Conservation (phyloP, 1,140 invertebrate genomes). For the Megalonaias nervosa region DNA sequence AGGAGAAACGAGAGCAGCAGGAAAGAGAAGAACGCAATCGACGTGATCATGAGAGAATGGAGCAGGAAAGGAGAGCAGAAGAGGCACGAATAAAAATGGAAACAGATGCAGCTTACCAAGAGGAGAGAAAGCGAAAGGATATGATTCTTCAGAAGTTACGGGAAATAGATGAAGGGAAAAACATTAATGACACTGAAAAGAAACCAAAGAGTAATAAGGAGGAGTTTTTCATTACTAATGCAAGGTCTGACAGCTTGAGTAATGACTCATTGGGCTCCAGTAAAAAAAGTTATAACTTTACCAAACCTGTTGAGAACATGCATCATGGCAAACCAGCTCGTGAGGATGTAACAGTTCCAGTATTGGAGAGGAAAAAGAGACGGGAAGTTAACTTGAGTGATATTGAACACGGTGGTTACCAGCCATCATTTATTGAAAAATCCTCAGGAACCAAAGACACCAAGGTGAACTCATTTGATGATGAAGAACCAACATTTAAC, state of each 20-base stretch:
- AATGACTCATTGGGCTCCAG: constrained; percentile 26
- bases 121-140: constrained; percentile 60
- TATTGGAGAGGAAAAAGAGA: constrained; percentile 16
- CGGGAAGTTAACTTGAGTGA: constrained; percentile 30
- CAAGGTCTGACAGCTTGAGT: constrained; percentile 16
- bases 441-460: constrained; percentile 13
- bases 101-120: constrained; percentile 45
- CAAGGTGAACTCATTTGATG: neutral
- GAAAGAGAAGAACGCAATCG: constrained; percentile 30
- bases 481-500: neutral
- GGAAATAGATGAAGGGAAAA: constrained; percentile 45
- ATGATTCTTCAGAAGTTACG: constrained; percentile 49
- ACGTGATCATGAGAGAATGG: constrained; percentile 27
- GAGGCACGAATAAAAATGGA: constrained; percentile 45
- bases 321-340: constrained; percentile 57
- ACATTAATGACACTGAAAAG: constrained; percentile 12
- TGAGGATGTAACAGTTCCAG: constrained; percentile 42
- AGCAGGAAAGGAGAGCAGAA: constrained; percentile 32
- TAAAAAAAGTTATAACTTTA: constrained; percentile 50
- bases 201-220: constrained; percentile 25
- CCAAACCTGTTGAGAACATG: constrained; percentile 54
- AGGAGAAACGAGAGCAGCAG: constrained; percentile 30
- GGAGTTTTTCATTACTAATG: constrained; percentile 25
- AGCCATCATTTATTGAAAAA: constrained; percentile 49
- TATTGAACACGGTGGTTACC: constrained; percentile 48